Percentiles rank a stretch among this genome's conserved stretches.
Conservation (phyloP, 2,113 vertebrate species). For the Leiothrix lutea region DNA sequence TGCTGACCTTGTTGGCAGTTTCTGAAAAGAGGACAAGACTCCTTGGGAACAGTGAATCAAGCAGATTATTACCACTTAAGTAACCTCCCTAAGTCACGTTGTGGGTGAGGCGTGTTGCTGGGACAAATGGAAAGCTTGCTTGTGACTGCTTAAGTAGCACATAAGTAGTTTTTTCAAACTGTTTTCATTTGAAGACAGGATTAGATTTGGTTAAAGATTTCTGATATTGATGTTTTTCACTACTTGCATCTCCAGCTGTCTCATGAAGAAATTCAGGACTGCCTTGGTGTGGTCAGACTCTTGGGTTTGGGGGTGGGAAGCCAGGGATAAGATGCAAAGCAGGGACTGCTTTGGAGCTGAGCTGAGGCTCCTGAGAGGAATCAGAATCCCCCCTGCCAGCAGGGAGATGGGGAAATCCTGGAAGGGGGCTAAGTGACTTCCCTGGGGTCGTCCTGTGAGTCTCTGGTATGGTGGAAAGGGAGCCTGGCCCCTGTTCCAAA, state of each 20-base stretch:
- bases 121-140: neutral
- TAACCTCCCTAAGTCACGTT: neutral
- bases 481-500: neutral
- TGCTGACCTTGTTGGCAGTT: neutral
- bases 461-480: neutral
- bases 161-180: neutral
- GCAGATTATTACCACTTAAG: neutral
- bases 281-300: neutral
- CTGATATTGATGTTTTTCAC: neutral
- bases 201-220: neutral
- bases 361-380: neutral
- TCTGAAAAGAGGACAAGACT: neutral
- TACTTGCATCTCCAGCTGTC: neutral
- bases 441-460: neutral
- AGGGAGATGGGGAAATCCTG: neutral
- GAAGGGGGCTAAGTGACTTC: neutral
- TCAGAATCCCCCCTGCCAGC: accelerated
- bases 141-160: neutral
- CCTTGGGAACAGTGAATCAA: neutral
- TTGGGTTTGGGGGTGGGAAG: neutral
- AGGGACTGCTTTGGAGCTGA: neutral
- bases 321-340: neutral
- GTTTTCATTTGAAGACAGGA: neutral
- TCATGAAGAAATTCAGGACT: neutral
- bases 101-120: neutral